A percentile compares a stretch with the other conserved stretches of the same genome.
Evolutionary conservation across 53 echinoderm and acorn worm genomes (phyloP).

Genomic region (Stichopus horrens): DNA sequence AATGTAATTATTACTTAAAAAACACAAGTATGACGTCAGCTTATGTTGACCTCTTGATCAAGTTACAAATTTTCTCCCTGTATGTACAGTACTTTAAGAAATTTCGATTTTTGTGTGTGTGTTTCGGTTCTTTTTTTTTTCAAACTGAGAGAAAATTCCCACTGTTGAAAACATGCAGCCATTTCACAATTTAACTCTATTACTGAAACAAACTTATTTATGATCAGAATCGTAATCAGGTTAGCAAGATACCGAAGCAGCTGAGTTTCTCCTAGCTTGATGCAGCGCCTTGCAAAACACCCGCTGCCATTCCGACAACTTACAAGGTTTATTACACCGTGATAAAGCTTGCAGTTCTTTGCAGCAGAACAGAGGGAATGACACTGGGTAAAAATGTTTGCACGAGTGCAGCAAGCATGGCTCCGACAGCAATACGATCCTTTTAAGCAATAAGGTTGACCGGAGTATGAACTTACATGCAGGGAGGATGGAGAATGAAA

Average conservation of each 20-base stretch:
- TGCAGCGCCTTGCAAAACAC: not conserved
- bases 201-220: slow-evolving; percentile 30
- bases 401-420: not conserved
- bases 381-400: not conserved
- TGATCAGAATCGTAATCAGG: slow-evolving; percentile 27
- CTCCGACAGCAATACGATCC: slow-evolving; percentile 1
- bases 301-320: slow-evolving; percentile 3
- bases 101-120: no score
- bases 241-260: slow-evolving; percentile 8
- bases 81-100: no score
- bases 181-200: slow-evolving; percentile 12
- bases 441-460: not conserved
- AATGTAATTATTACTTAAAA: no score
- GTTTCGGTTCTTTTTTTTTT: no score
- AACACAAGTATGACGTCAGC: no score
- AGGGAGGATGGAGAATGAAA: not conserved
- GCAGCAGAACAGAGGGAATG: not conserved
- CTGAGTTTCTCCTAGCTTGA: slow-evolving; percentile 12
- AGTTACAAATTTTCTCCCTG: no score
- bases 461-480: not conserved
- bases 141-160: not conserved
- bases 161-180: slow-evolving; percentile 3
- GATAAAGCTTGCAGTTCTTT: not conserved
- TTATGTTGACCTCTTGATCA: no score
- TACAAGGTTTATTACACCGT: slow-evolving; percentile 22